Evolutionary conservation across 53 echinoderm and acorn worm genomes (phyloP).

Genomic region (Pentamera pediparva): DNA sequence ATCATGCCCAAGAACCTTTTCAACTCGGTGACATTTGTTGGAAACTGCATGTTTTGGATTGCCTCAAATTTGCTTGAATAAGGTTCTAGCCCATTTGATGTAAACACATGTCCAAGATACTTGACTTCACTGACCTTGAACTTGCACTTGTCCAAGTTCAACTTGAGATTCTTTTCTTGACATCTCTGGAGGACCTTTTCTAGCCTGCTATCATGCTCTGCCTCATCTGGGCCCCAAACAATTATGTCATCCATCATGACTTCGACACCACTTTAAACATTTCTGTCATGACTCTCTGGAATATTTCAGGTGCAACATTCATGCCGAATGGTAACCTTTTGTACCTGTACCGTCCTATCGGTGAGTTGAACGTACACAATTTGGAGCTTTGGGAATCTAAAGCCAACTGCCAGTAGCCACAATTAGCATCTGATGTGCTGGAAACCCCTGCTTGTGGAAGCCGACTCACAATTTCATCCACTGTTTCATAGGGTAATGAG

Average conservation of each 20-base stretch:
- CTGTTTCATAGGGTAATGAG: slow-evolving; percentile 40
- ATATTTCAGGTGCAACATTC: slow-evolving; percentile 40
- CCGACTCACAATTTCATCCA: slow-evolving; percentile 25
- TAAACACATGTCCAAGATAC: not conserved
- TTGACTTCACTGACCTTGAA: slow-evolving; percentile 7
- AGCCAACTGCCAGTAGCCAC: slow-evolving; percentile 46
- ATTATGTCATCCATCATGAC: slow-evolving; percentile 23
- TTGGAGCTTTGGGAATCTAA: slow-evolving; percentile 23
- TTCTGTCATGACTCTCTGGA: slow-evolving; percentile 16
- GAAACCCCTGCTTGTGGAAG: slow-evolving; percentile 19
- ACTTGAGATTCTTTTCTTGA: slow-evolving; percentile 13
- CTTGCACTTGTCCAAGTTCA: slow-evolving; percentile 15
- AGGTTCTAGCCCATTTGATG: slow-evolving; percentile 12
- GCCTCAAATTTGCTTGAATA: slow-evolving; percentile 4
- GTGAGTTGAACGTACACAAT: slow-evolving; percentile 46
- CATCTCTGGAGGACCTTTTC: not conserved
- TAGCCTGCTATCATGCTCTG: slow-evolving; percentile 12
- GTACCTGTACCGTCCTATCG: slow-evolving; percentile 38
- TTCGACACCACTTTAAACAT: slow-evolving; percentile 12
- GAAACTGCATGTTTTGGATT: slow-evolving; percentile 6
- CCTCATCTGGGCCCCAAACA: not conserved
- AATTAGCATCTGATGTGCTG: slow-evolving; percentile 33
- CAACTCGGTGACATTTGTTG: not conserved
- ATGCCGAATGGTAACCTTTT: slow-evolving; percentile 41
- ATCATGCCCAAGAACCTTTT: slow-evolving; percentile 18